These are phyloP conservation scores for Xestia xanthographa DNA, from an alignment of 2,888 invertebrate species.

Conservation along the genomic window DNA sequence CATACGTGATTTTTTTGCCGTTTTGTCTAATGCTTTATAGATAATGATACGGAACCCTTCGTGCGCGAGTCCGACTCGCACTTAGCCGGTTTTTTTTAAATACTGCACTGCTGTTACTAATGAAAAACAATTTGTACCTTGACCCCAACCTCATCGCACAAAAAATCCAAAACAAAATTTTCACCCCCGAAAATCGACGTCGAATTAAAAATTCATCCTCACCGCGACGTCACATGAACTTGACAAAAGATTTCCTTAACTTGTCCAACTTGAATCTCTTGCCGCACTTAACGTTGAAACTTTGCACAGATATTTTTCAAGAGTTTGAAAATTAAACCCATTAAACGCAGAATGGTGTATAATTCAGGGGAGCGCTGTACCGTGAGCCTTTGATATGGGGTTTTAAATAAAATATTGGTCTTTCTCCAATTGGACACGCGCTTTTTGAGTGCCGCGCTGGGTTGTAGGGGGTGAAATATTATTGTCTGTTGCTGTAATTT, in stretches of 20 bases:
- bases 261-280: constrained; percentile 68
- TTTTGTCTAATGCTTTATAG: too few relatives aligned
- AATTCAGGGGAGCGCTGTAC: constrained; percentile 76
- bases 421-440: constrained; percentile 61
- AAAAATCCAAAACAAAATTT: constrained; percentile 16
- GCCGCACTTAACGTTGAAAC: constrained; percentile 72
- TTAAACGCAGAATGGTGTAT: constrained; percentile 82
- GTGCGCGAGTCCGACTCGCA: too few relatives aligned
- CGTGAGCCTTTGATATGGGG: constrained; percentile 76
- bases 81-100: neutral
- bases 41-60: too few relatives aligned
- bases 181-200: constrained; percentile 48
- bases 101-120: neutral
- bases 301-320: constrained; percentile 81
- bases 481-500: constrained; percentile 38
- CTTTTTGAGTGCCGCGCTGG: constrained; percentile 50
- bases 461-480: constrained; percentile 50
- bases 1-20: too few relatives aligned
- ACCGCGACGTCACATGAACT: constrained; percentile 72
- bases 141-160: neutral
- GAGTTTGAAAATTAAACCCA: constrained; percentile 83
- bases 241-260: constrained; percentile 67
- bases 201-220: constrained; percentile 74
- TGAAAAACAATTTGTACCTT: neutral
- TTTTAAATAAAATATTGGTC: constrained; percentile 81